Conservation (phyloP, 53 echinoderm and acorn worm species). For the Mesocentrotus franciscanus region DNA sequence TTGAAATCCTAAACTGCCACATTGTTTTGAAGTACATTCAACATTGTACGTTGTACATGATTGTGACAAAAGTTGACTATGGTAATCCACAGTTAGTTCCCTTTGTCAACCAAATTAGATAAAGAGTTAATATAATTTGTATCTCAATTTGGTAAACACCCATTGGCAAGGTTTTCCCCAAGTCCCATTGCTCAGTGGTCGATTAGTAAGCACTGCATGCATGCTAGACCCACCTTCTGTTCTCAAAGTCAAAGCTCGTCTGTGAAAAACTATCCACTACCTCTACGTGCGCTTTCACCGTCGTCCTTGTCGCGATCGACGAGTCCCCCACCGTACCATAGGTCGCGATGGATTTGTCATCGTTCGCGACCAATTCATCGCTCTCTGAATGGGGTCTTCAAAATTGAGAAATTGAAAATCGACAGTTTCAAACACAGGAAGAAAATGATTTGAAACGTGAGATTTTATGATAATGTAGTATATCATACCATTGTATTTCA, state of each 20-base stretch:
- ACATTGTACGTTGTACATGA: too few relatives aligned
- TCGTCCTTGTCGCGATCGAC: slow-evolving; percentile 22
- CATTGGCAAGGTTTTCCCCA: background rate
- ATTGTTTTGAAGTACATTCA: too few relatives aligned
- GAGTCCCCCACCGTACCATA: slow-evolving; percentile 21
- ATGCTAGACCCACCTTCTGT: slow-evolving; percentile 44
- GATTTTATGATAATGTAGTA: too few relatives aligned
- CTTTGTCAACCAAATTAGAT: too few relatives aligned
- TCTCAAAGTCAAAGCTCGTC: slow-evolving; percentile 47
- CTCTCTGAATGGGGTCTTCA: slow-evolving; percentile 2
- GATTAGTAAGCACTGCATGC: slow-evolving; percentile 54
- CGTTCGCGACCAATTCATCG: background rate
- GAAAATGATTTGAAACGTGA: background rate
- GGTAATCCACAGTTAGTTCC: too few relatives aligned
- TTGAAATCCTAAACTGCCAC: too few relatives aligned
- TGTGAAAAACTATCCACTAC: background rate
- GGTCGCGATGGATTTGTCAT: slow-evolving; percentile 5
- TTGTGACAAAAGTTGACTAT: too few relatives aligned
- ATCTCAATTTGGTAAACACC: background rate
- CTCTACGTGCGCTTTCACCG: slow-evolving; percentile 3
- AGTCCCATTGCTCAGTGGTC: background rate
- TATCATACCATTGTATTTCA: background rate
- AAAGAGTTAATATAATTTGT: background rate
- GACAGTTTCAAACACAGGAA: background rate
- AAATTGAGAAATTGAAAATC: slow-evolving; percentile 1